Conservation (phyloP, 2,888 invertebrate species). For the Drosophila anomalipes region DNA sequence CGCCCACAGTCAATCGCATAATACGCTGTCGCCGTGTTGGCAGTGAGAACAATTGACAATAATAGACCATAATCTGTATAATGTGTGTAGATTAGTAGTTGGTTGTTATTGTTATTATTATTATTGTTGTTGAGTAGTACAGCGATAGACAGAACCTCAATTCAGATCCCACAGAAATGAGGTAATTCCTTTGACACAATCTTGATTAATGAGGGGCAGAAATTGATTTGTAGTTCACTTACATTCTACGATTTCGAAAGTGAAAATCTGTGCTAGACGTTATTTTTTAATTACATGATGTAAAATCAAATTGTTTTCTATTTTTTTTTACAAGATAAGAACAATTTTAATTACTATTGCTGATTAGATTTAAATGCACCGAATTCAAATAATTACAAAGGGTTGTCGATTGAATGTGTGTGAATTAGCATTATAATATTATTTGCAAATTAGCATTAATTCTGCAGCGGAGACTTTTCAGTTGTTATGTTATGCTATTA, state of each 20-base stretch:
- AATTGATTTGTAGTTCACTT: conserved; percentile 20
- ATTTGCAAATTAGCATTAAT: not conserved
- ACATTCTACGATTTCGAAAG: conserved; percentile 18
- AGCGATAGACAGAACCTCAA: conserved; percentile 7
- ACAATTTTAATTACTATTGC: not conserved
- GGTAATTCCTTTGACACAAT: conserved; percentile 74
- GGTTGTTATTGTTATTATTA: conserved; percentile 17
- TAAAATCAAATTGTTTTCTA: conserved; percentile 10
- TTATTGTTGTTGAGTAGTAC: conserved; percentile 18
- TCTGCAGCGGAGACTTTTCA: not conserved
- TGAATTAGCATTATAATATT: no score
- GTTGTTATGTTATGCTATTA: not conserved
- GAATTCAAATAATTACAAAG: not conserved
- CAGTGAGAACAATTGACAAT: conserved; percentile 31
- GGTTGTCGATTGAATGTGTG: not conserved
- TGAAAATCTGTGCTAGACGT: conserved; percentile 34
- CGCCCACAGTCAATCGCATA: conserved; percentile 26
- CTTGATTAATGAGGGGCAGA: conserved; percentile 66
- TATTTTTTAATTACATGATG: conserved; percentile 27
- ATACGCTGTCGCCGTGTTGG: conserved; percentile 28
- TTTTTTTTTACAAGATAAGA: conserved; percentile 15
- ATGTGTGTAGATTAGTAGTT: conserved; percentile 10
- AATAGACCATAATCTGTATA: conserved; percentile 40
- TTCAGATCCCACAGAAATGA: conserved; percentile 51
- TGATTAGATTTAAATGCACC: conserved; percentile 25